Evolutionary conservation across 2,113 vertebrate species (phyloP).

Genomic region (Mobula hypostoma): DNA sequence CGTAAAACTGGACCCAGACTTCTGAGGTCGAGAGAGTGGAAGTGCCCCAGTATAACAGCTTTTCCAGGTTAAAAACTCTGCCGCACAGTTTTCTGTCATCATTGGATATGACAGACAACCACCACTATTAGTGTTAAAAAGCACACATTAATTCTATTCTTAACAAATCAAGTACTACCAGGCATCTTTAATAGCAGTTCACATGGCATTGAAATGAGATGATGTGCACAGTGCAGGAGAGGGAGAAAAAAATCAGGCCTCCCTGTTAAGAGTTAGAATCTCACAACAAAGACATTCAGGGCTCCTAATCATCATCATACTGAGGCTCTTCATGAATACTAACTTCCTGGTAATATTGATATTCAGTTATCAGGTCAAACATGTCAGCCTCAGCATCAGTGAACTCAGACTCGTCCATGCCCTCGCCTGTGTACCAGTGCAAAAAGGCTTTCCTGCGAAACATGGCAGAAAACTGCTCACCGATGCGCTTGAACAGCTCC

Average conservation of each 20-base stretch:
- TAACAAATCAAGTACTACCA: neutral
- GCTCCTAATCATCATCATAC: neutral
- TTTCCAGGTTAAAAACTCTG: too few species aligned
- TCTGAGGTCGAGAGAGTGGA: too few species aligned
- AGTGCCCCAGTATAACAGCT: too few species aligned
- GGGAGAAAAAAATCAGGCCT: neutral
- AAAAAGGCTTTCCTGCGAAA: conserved; percentile 39
- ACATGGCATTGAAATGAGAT: neutral
- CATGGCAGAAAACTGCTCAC: conserved; percentile 39
- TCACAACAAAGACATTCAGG: neutral
- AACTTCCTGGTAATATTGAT: conserved; percentile 39
- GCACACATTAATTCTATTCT: neutral
- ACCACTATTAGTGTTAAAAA: neutral
- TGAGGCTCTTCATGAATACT: neutral
- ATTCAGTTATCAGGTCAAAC: conserved; percentile 37
- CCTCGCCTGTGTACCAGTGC: conserved; percentile 40
- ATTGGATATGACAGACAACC: too few species aligned
- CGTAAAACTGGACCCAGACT: too few species aligned
- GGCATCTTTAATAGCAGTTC: neutral
- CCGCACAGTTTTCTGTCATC: too few species aligned
- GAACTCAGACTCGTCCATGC: conserved; percentile 38
- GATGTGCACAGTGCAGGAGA: neutral
- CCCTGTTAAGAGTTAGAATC: neutral
- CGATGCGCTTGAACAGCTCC: conserved; percentile 39
- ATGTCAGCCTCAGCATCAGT: conserved; percentile 37